These are phyloP conservation scores for Puntigrus tetrazona DNA, from an alignment of 2,113 vertebrate genomes.

Conservation along the genomic window DNA sequence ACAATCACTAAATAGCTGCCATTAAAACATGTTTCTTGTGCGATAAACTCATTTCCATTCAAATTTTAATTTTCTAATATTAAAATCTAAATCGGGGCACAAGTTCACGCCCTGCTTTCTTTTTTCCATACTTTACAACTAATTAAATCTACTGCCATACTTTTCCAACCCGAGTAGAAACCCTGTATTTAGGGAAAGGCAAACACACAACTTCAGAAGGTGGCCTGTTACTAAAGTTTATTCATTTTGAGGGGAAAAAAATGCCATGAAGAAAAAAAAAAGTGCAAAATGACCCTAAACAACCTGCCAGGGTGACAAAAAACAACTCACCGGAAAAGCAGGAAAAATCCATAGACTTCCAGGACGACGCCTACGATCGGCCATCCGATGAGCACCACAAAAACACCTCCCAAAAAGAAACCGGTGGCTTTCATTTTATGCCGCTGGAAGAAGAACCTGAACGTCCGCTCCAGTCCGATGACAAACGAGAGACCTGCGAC, in stretches of 20 bases:
- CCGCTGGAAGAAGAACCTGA: slow-evolving; percentile 98
- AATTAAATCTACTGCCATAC: no score
- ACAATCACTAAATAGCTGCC: no score
- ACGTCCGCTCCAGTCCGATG: slow-evolving; percentile 95
- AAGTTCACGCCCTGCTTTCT: no score
- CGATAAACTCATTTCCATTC: no score
- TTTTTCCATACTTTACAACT: no score
- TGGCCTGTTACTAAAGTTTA: background rate
- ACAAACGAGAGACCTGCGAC: slow-evolving; percentile 95
- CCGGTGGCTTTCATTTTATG: slow-evolving; percentile 96
- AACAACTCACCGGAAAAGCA: slow-evolving; percentile 88
- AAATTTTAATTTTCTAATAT: no score
- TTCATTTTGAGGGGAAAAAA: background rate
- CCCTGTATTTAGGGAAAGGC: no score
- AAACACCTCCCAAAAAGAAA: slow-evolving; percentile 95
- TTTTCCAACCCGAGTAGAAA: no score
- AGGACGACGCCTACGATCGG: slow-evolving; percentile 94
- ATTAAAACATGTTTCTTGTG: no score
- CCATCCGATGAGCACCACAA: slow-evolving; percentile 95
- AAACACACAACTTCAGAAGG: no score
- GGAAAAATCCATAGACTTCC: slow-evolving; percentile 96
- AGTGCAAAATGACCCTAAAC: background rate
- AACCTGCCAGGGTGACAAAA: background rate
- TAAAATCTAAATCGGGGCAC: no score
- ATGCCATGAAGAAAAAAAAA: background rate